Evolutionary conservation across 2,888 invertebrate genomes (phyloP), one percentile per base, ranked within the genome.

Genomic region (Sminthurides aquaticus): DNA sequence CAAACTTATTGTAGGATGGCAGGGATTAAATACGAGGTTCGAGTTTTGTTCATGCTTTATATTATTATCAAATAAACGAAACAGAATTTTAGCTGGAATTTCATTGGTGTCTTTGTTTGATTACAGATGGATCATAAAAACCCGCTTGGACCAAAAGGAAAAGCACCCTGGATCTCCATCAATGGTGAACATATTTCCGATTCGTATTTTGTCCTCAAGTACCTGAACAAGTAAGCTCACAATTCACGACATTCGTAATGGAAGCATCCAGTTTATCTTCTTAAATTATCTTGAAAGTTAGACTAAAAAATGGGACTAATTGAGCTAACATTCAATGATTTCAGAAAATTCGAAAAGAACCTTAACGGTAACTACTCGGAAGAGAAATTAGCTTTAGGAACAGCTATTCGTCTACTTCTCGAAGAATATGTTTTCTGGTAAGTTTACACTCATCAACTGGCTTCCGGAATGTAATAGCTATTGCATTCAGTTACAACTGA

Each of bases 381-480:
- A 1, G 75, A 76, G 25, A 69, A 78, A 60, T 69, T 67, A 49
- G 78, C 78, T 0, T 69, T 76, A 11, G 77, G 77, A 0, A 73
- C 76, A 52, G 77, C 78, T 0, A 75, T 78, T 58, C 75, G 76
- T 63, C 76, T 78, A 60, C 73, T 79, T 68, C 70, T 75, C 0
- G 79, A 80, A 59, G 79, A 80, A 66, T 77, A 79, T 67, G 71
- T 78, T 8, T 77, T 77, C 59, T 79, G 79, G 79, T 79, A 72
- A 65, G 20, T 58, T 11, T 15, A 43, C 18, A 43, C 18, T 43
- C 48, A 15, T 43, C 48, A 18, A 18, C 11, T 15, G 11, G 25
- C 26, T 26, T 3, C 15, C 5, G 56, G 25, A 22, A 56, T 52
- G 8, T 52, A 52, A n/a, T 11, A 24, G 3, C 8, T 11, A n/a